Base-by-base conservation (phyloP, 2,888 invertebrate species). In the Caenorhabditis wallacei region DNA sequence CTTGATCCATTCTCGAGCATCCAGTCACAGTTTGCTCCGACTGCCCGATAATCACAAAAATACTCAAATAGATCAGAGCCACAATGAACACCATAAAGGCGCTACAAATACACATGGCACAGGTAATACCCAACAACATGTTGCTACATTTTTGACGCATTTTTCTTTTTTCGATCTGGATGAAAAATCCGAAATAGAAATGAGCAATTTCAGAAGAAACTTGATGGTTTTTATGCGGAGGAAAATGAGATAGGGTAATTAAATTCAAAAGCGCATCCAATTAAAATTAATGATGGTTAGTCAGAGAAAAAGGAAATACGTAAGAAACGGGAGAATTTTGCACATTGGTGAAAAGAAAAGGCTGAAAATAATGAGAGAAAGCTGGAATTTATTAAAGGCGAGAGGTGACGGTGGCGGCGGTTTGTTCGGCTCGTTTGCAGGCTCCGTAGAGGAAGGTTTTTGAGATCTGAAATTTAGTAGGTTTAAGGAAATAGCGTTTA, bases 31-130 rank as follows among this genome's bases (percentile, higher is more conserved):
- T 1, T 11, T n/a, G 66, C 35, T 66, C 66, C 0, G 51, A 7
- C 16, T 35, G 35, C 4, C 66, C 40, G 4, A 43, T 16, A 11
- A 74, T 26, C 18, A 74, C 72, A 56, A 63, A 63, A 20, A 64
- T 43, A 10, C 53, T 53, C 72, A 74, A 22, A 30, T 74, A 74
- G 40, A 74, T 64, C 18, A 74, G 20, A 2, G 63, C 72, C 22
- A 64, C 35, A 5, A 64, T 20, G 37, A 74, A 74, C 1, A 63
- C 46, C n/a, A 74, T 24, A 22, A 74, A 43, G 3, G 72, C 63
- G 24, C 46, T 56, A 26, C 63, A 74, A 18, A 74, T 74, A 64
- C 72, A 74, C 30, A 74, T 26, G 26, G 64, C 63, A 46, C 72
- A 74, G 7, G 72, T 74, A 26, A 64, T 43, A 10, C 72, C 72